Conservation (phyloP, 2,113 vertebrate species). For the Bos taurus region DNA sequence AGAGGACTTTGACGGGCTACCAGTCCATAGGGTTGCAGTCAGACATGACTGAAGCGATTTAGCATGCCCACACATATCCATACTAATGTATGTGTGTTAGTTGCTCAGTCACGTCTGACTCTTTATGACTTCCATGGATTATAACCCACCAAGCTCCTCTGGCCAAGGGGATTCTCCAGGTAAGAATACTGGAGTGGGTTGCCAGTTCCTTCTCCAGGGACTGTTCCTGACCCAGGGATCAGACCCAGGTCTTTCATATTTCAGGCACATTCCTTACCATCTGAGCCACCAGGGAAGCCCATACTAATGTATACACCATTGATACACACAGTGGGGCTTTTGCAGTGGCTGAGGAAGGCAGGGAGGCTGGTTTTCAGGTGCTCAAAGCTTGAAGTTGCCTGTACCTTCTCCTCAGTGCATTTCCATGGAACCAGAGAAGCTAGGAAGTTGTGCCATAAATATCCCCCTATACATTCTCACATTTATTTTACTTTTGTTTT, state of each 20-base stretch:
- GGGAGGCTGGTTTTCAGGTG: background rate
- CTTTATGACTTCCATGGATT: background rate
- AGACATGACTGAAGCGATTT: background rate
- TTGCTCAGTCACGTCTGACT: background rate
- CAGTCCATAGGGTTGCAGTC: background rate
- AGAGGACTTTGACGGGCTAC: background rate
- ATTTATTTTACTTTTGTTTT: constrained; percentile 28
- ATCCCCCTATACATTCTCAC: background rate
- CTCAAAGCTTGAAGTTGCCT: background rate
- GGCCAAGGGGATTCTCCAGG: background rate
- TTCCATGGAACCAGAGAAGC: background rate
- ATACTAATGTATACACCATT: background rate
- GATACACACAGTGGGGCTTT: background rate
- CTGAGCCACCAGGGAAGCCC: background rate
- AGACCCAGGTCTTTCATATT: background rate
- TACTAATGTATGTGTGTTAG: background rate
- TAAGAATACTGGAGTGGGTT: background rate
- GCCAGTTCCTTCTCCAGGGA: background rate
- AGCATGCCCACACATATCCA: background rate
- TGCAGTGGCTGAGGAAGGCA: background rate
- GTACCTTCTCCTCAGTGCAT: background rate
- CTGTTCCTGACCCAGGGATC: background rate
- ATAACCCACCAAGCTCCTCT: background rate
- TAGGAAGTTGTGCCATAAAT: background rate
- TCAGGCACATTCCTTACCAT: background rate